A percentile compares a stretch with the other conserved stretches of the same genome.
Evolutionary conservation across 2,888 invertebrate species (phyloP).

Genomic region (Hecatera dysodea): DNA sequence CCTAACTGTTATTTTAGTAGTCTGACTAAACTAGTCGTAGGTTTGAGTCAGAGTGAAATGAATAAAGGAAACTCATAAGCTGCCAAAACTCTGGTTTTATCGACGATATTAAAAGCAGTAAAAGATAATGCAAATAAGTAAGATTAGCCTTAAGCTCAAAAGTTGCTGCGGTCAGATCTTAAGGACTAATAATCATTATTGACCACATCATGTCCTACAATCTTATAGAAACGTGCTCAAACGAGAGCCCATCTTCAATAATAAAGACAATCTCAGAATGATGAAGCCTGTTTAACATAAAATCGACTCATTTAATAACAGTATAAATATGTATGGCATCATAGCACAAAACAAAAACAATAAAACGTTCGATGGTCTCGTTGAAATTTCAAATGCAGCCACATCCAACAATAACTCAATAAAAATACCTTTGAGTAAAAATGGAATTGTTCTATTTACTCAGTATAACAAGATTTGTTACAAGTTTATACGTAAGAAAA

Average conservation of each 20-base stretch:
- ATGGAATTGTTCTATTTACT: conserved; percentile 48
- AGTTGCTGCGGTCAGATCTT: neutral
- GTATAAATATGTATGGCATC: conserved; percentile 29
- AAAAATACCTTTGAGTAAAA: conserved; percentile 56
- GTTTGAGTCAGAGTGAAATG: conserved; percentile 39
- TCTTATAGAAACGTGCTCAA: neutral
- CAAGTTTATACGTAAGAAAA: conserved; percentile 30
- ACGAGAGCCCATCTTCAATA: neutral
- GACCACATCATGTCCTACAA: neutral
- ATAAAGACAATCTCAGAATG: neutral
- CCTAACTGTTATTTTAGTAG: conserved; percentile 30
- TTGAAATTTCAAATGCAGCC: conserved; percentile 42
- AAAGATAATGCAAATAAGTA: neutral
- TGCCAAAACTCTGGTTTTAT: conserved; percentile 20
- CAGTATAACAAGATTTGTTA: conserved; percentile 46
- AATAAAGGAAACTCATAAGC: conserved; percentile 5
- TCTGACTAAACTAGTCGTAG: conserved; percentile 9
- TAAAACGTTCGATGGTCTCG: conserved; percentile 29
- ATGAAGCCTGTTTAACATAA: neutral
- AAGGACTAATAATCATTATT: neutral
- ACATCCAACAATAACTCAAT: conserved; percentile 51
- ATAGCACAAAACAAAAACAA: conserved; percentile 33
- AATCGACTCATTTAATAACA: conserved; percentile 13
- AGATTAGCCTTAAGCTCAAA: neutral
- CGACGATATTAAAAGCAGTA: neutral